These are phyloP conservation scores for Peromyscus californicus DNA, from an alignment of 2,113 vertebrate genomes.

Conservation along the genomic window DNA sequence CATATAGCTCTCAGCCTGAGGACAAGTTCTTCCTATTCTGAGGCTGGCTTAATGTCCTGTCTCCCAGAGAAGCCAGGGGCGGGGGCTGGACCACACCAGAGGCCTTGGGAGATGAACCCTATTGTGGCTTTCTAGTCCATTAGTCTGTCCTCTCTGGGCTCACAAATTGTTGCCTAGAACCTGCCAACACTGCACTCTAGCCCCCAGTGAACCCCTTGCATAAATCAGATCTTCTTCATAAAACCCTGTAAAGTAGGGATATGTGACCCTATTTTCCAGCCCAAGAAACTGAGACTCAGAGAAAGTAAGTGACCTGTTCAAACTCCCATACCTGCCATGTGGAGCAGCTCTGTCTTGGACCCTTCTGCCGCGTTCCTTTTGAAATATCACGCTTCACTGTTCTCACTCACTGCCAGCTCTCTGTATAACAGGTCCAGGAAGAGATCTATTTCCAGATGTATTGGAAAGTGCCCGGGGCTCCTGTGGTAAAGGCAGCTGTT, in stretches of 20 bases:
- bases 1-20: background rate
- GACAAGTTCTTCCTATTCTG: background rate
- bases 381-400: background rate
- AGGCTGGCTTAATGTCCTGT: background rate
- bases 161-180: background rate
- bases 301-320: background rate
- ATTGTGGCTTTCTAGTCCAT: background rate
- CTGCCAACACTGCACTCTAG: background rate
- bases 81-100: background rate
- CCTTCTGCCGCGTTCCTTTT: background rate
- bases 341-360: background rate
- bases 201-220: background rate
- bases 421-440: background rate
- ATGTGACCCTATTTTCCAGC: background rate
- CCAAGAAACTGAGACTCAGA: background rate
- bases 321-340: fast-evolving
- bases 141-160: background rate
- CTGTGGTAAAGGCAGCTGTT: background rate
- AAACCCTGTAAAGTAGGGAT: background rate
- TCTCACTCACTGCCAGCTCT: constrained; percentile 2
- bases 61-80: background rate
- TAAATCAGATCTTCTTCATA: background rate
- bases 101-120: no score
- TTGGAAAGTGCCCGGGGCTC: constrained; percentile 38
- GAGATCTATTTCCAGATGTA: background rate